Conservation (phyloP, 2,888 invertebrate species). For the Nomada goodeniana region DNA sequence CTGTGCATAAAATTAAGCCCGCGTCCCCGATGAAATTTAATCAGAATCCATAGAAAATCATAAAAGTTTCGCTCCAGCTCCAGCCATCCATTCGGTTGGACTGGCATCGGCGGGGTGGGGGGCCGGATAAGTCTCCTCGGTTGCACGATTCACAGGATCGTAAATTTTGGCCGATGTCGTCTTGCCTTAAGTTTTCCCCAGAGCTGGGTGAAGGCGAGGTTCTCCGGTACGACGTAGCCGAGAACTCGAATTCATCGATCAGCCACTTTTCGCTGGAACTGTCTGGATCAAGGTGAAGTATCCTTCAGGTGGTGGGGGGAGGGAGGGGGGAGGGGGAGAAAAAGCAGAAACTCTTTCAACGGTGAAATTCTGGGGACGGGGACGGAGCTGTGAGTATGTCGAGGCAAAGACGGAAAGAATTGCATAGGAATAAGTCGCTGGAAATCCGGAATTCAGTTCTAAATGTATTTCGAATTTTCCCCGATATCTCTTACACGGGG, state of each 20-base stretch:
- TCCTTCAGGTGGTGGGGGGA: slow-evolving; percentile 36
- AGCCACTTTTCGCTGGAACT: slow-evolving; percentile 67
- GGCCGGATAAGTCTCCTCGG: slow-evolving; percentile 57
- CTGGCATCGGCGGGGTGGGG: slow-evolving; percentile 21
- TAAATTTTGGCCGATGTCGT: slow-evolving; percentile 65
- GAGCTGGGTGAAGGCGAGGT: slow-evolving; percentile 45
- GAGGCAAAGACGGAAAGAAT: slow-evolving; percentile 24
- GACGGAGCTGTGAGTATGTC: not conserved
- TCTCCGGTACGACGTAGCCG: slow-evolving; percentile 43
- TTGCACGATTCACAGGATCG: slow-evolving; percentile 61
- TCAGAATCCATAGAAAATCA: slow-evolving; percentile 55
- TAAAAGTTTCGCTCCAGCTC: slow-evolving; percentile 50
- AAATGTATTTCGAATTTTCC: slow-evolving; percentile 36
- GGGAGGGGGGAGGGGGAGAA: slow-evolving; percentile 18
- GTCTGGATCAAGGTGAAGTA: slow-evolving; percentile 72
- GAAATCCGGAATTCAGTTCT: slow-evolving; percentile 39
- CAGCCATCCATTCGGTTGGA: slow-evolving; percentile 10
- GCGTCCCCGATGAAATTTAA: slow-evolving; percentile 47
- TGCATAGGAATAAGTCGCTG: slow-evolving; percentile 31
- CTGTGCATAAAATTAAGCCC: slow-evolving; percentile 37
- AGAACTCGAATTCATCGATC: slow-evolving; percentile 78
- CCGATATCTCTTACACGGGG: not conserved
- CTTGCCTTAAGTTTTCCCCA: slow-evolving; percentile 65
- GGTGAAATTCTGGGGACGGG: slow-evolving; percentile 41
- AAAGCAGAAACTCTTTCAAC: slow-evolving; percentile 58